phyloP scores from a whole-genome alignment of 2,113 vertebrate species.

The Campylomormyrus tamandua region DNA sequence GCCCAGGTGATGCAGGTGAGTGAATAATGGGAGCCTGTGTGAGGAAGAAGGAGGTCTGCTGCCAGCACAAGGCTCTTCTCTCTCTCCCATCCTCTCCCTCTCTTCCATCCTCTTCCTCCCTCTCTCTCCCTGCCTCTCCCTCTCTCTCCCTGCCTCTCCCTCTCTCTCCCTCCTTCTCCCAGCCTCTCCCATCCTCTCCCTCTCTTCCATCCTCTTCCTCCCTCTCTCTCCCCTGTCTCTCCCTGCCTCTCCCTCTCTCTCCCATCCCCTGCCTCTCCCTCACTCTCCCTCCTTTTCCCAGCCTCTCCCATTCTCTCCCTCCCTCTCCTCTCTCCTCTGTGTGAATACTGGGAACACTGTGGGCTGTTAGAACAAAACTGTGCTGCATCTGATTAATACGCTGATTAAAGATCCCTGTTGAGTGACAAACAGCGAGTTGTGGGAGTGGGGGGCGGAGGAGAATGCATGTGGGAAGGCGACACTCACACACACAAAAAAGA shows the following conservation, averaged over 20 bases:
- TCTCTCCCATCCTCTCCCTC: not conserved
- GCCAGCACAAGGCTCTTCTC: slow-evolving; percentile 31
- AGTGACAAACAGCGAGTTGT: slow-evolving; percentile 35
- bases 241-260: no score
- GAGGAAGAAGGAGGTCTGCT: not conserved
- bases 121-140: no score
- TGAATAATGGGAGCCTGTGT: not conserved
- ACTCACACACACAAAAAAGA: slow-evolving; percentile 22
- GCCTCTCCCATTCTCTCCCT: not conserved
- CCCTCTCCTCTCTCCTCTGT: not conserved
- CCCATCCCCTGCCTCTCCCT: no score
- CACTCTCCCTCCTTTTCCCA: no score
- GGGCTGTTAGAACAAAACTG: not conserved
- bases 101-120: no score
- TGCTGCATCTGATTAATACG: not conserved
- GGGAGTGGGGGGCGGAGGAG: slow-evolving; percentile 14
- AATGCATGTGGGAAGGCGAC: not conserved
- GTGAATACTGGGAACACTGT: not conserved
- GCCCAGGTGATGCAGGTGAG: not conserved
- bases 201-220: no score
- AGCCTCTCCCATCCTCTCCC: not conserved
- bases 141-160: not conserved
- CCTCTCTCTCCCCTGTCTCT: no score
- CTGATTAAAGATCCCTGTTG: slow-evolving; percentile 36
- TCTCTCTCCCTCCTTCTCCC: no score